These are phyloP conservation scores for Xenops minutus DNA, from an alignment of 2,797 vertebrate genomes.

Conservation along the genomic window DNA sequence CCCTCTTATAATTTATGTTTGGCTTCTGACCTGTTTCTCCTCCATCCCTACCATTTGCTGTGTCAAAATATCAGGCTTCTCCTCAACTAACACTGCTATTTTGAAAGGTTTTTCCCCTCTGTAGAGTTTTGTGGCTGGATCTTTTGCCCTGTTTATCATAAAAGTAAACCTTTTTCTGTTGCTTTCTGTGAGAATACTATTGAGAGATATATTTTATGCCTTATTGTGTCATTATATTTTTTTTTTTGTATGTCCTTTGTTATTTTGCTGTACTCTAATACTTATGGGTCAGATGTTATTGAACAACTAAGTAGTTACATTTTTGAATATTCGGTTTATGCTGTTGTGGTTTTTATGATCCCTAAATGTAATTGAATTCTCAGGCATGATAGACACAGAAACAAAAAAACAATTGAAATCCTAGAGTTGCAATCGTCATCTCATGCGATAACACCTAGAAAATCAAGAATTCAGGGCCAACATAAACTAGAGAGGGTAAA, in stretches of 20 bases:
- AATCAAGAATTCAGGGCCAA: not conserved
- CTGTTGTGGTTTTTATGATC: not conserved
- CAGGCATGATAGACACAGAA: not conserved
- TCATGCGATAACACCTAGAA: not conserved
- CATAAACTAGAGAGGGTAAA: not conserved
- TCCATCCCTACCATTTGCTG: not conserved
- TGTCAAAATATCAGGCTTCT: constrained; percentile 40
- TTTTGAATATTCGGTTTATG: not conserved
- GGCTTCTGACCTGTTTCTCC: constrained; percentile 50
- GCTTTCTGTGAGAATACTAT: not conserved
- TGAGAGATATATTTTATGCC: not conserved
- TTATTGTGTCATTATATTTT: not conserved
- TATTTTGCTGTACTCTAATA: not conserved
- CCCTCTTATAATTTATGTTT: constrained; percentile 50
- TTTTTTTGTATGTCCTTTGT: not conserved
- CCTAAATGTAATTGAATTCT: not conserved
- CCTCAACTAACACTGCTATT: not conserved
- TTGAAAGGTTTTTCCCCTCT: not conserved
- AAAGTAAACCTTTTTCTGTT: not conserved
- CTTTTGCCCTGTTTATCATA: not conserved
- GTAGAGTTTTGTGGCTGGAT: not conserved
- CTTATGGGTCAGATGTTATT: not conserved
- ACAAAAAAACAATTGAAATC: not conserved
- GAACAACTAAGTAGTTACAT: not conserved
- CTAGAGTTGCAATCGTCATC: not conserved